phyloP scores from a whole-genome alignment of 2,888 invertebrate species.

The Corythucha ciliata region DNA sequence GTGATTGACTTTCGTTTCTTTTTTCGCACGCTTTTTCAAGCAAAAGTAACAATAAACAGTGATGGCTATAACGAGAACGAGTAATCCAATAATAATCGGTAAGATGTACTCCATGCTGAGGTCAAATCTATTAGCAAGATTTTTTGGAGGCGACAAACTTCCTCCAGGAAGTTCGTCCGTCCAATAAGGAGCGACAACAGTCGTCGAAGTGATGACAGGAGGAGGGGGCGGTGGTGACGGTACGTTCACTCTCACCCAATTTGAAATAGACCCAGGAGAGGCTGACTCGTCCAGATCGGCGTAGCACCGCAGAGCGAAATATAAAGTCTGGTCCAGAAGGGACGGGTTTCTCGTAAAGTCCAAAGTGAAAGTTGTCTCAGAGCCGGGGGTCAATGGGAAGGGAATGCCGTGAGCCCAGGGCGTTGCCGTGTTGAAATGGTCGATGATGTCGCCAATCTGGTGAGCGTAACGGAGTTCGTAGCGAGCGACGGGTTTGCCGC shows the following conservation, averaged over 20 bases:
- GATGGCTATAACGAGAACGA: slow-evolving; percentile 42
- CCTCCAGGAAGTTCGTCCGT: slow-evolving; percentile 40
- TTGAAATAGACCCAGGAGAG: slow-evolving; percentile 46
- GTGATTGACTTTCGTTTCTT: slow-evolving; percentile 31
- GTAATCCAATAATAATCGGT: slow-evolving; percentile 44
- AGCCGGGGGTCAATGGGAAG: slow-evolving; percentile 46
- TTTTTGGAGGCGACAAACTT: slow-evolving; percentile 26
- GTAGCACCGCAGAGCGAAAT: slow-evolving; percentile 47
- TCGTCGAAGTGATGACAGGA: slow-evolving; percentile 42
- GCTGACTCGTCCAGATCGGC: slow-evolving; percentile 41
- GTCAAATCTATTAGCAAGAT: slow-evolving; percentile 41
- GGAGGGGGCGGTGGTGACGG: slow-evolving; percentile 47
- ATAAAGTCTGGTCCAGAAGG: slow-evolving; percentile 46
- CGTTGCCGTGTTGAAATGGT: slow-evolving; percentile 38
- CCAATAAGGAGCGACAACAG: slow-evolving; percentile 37
- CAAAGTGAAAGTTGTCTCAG: slow-evolving; percentile 45
- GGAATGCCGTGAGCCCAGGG: slow-evolving; percentile 44
- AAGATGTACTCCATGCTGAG: slow-evolving; percentile 45
- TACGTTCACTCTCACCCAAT: slow-evolving; percentile 47
- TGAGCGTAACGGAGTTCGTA: slow-evolving; percentile 47
- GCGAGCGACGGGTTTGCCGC: slow-evolving; percentile 44
- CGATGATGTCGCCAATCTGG: slow-evolving; percentile 38
- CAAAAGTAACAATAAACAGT: slow-evolving; percentile 46
- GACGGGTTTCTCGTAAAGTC: slow-evolving; percentile 45
- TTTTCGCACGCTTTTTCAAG: slow-evolving; percentile 41